Percentiles rank a stretch among this genome's conserved stretches.
Conservation (phyloP, 2,113 vertebrate genomes). For the human region DNA sequence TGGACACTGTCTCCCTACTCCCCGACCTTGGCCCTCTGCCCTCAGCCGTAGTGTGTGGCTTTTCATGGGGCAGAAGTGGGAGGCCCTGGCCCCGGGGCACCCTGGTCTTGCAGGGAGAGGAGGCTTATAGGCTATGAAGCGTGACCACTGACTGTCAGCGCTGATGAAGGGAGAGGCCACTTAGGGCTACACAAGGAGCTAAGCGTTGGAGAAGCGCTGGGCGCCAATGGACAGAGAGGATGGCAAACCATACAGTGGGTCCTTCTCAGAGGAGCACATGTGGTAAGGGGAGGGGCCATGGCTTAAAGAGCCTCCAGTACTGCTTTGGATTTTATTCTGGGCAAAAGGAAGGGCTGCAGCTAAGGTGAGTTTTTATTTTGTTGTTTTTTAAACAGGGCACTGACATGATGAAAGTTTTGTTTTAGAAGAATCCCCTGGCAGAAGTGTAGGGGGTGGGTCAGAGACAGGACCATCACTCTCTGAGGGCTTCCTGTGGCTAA, state of each 20-base stretch:
- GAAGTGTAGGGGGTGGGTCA: neutral
- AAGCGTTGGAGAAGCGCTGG: neutral
- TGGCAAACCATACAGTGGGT: rapidly evolving
- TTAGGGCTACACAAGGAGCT: neutral
- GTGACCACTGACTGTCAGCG: neutral
- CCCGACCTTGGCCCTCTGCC: neutral
- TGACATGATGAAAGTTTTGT: neutral
- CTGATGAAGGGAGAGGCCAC: neutral
- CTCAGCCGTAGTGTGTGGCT: neutral
- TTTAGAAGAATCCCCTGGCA: neutral
- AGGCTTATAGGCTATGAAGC: neutral
- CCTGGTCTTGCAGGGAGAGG: neutral
- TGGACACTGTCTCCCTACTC: neutral
- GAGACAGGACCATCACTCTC: neutral
- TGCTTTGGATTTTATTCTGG: neutral
- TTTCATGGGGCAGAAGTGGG: neutral
- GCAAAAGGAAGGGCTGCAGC: neutral
- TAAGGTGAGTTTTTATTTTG: neutral
- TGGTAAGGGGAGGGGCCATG: neutral
- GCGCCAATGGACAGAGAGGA: neutral
- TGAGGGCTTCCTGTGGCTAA: neutral
- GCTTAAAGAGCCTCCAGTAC: no score
- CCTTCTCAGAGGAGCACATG: neutral
- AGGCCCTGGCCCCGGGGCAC: neutral
- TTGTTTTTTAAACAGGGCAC: neutral